These are phyloP conservation scores for Ciconia boyciana DNA, from an alignment of 2,113 vertebrate genomes.

Conservation along the genomic window DNA sequence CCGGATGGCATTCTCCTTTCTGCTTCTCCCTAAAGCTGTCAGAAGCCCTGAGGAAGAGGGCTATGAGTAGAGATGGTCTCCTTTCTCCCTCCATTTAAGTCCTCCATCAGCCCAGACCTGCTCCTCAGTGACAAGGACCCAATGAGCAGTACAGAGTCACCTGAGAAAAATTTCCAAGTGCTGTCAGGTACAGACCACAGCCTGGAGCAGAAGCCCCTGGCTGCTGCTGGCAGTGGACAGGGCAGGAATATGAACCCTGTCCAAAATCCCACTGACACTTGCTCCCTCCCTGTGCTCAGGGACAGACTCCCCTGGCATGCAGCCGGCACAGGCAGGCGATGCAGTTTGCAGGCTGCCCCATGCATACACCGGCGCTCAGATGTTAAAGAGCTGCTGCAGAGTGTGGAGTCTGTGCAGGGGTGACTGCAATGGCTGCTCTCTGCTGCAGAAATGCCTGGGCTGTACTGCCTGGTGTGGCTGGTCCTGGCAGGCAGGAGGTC, in stretches of 20 bases:
- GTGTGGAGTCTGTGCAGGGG: not conserved
- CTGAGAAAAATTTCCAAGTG: not conserved
- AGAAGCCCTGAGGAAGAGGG: not conserved
- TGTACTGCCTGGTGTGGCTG: not conserved
- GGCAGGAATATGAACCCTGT: not conserved
- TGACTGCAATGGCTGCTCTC: not conserved
- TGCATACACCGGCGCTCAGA: too few relatives aligned
- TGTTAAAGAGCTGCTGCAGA: too few relatives aligned
- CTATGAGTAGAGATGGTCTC: not conserved
- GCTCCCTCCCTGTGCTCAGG: not conserved
- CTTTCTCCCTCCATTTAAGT: not conserved
- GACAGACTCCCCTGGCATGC: not conserved
- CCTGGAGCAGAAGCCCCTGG: constrained; percentile 47
- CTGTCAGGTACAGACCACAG: constrained; percentile 32
- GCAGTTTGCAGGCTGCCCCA: not conserved
- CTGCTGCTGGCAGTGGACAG: not conserved
- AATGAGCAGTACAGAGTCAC: not conserved
- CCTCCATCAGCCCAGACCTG: not conserved
- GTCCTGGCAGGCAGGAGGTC: not conserved
- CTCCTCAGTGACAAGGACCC: not conserved
- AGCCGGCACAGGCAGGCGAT: not conserved
- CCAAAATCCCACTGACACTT: too few relatives aligned
- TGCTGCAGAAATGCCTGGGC: too few relatives aligned
- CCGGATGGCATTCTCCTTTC: not conserved
- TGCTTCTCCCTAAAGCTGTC: not conserved